A percentile compares a stretch with the other conserved stretches of the same genome.
Evolutionary conservation across 2,797 vertebrate species (phyloP).

Genomic region (Sardinella longiceps): DNA sequence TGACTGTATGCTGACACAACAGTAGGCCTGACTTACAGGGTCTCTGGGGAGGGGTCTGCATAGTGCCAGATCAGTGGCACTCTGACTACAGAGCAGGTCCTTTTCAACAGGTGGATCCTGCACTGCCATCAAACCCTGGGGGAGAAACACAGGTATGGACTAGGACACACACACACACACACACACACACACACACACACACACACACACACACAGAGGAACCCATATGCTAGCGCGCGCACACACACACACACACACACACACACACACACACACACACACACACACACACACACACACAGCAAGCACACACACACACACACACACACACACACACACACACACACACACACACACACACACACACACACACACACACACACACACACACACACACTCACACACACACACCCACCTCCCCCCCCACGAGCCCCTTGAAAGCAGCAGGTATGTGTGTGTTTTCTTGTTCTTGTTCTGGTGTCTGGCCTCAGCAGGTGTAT

Average conservation of each 20-base stretch:
- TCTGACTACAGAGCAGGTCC: neutral
- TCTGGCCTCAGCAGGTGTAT: constrained; percentile 79
- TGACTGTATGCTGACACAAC: neutral
- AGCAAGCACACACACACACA: neutral
- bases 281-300: neutral
- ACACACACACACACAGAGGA: neutral
- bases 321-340: neutral
- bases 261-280: neutral
- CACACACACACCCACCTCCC: neutral
- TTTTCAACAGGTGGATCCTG: neutral
- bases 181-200: neutral
- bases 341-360: neutral
- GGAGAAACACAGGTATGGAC: neutral
- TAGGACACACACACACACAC: neutral
- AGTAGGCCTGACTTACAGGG: neutral
- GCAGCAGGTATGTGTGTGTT: constrained; percentile 5
- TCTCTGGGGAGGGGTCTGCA: neutral
- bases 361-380: neutral
- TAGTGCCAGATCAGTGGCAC: neutral
- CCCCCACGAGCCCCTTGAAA: neutral
- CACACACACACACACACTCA: neutral
- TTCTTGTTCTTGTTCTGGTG: constrained; percentile 41
- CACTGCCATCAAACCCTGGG: neutral
- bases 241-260: neutral
- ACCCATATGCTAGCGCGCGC: too few species aligned